Evolutionary conservation across 2,888 invertebrate species (phyloP).

Genomic region (Autographa gamma): DNA sequence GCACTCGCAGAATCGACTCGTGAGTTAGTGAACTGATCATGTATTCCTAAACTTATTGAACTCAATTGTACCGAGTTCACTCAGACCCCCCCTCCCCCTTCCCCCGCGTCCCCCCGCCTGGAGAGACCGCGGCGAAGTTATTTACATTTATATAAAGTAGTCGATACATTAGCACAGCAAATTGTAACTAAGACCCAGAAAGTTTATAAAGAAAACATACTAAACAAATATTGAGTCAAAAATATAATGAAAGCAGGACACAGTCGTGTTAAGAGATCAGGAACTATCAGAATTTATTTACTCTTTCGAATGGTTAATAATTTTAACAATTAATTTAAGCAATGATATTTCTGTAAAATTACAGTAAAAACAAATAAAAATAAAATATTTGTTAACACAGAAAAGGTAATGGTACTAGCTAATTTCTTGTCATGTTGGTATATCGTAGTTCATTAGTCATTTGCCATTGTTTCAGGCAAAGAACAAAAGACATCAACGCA

Average conservation of each 20-base stretch:
- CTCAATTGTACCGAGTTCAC: slow-evolving; percentile 42
- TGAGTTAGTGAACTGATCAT: slow-evolving; percentile 52
- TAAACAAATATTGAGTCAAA: no score
- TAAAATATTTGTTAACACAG: neutral
- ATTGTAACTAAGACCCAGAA: neutral
- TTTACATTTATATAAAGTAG: slow-evolving; percentile 53
- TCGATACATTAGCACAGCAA: slow-evolving; percentile 34
- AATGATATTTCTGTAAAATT: no score
- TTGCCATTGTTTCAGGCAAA: slow-evolving; percentile 23
- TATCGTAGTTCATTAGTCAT: neutral
- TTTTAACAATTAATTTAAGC: no score
- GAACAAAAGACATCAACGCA: slow-evolving; percentile 78
- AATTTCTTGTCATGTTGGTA: slow-evolving; percentile 14
- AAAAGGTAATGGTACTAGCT: neutral
- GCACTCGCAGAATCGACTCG: slow-evolving; percentile 20
- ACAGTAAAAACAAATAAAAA: neutral
- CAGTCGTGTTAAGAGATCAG: no score
- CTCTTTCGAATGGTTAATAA: no score
- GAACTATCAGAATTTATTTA: no score
- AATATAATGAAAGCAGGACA: no score
- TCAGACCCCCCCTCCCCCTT: no score
- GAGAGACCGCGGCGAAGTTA: slow-evolving; percentile 20
- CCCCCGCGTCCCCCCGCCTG: neutral
- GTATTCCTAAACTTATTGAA: slow-evolving; percentile 53
- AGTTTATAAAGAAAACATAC: no score